Evolutionary conservation across 2,888 invertebrate species (phyloP).

Genomic region (Phrixothrix hirtus): DNA sequence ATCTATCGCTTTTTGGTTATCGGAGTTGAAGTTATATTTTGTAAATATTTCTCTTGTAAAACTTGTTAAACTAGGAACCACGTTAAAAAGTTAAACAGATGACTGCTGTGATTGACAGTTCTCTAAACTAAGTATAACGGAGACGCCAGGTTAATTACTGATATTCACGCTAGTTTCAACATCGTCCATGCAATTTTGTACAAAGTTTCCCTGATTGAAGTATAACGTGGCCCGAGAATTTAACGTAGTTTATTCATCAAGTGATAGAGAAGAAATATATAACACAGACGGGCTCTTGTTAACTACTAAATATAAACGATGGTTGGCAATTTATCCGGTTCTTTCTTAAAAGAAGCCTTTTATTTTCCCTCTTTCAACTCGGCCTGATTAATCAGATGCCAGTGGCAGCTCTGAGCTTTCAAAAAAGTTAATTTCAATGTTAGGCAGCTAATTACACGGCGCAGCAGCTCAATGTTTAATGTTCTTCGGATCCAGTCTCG

Average conservation of each 20-base stretch:
- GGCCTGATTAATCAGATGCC: conserved; percentile 37
- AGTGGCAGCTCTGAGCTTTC: conserved; percentile 32
- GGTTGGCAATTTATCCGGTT: conserved; percentile 33
- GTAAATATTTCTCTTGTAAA: too few species aligned
- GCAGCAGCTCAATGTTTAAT: conserved; percentile 29
- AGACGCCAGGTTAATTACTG: too few species aligned
- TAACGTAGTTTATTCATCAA: conserved; percentile 15
- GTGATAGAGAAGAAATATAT: conserved; percentile 7
- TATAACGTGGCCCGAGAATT: too few species aligned
- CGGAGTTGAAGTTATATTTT: too few species aligned
- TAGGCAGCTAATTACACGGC: conserved; percentile 39
- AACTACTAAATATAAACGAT: conserved; percentile 32
- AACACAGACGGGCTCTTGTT: conserved; percentile 26
- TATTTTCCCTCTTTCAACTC: conserved; percentile 33
- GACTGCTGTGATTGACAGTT: too few species aligned
- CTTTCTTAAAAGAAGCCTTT: conserved; percentile 32
- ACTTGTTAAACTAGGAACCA: too few species aligned
- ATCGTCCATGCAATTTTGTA: too few species aligned
- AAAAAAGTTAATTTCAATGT: conserved; percentile 38
- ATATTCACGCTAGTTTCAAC: too few species aligned
- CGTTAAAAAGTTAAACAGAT: too few species aligned
- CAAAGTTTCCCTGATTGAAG: too few species aligned
- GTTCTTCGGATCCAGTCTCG: conserved; percentile 26
- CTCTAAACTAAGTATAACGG: too few species aligned
- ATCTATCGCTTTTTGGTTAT: too few species aligned